Conservation (phyloP, 2,797 vertebrate species). For the Falco naumanni region DNA sequence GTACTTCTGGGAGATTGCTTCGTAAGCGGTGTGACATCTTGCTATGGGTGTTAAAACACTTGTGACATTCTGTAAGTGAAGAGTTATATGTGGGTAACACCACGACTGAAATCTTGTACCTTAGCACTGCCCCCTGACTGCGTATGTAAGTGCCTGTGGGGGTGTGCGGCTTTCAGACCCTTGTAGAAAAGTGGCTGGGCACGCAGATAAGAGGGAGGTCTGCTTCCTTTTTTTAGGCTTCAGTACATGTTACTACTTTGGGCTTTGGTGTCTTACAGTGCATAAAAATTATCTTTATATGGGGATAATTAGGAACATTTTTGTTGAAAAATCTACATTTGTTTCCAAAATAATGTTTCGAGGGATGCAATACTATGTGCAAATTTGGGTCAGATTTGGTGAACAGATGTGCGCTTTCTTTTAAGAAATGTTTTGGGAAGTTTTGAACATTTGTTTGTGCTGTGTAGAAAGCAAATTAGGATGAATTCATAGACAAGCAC, state of each 20-base stretch:
- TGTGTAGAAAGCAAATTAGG: neutral
- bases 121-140: neutral
- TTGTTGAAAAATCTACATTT: constrained; percentile 22
- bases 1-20: constrained; percentile 2
- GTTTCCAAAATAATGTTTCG: neutral
- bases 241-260: neutral
- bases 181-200: neutral
- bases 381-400: constrained; percentile 33
- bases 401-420: constrained; percentile 27
- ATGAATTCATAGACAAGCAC: neutral
- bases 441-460: neutral
- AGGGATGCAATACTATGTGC: neutral
- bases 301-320: constrained; percentile 6
- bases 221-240: neutral
- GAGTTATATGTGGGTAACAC: neutral
- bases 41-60: constrained; percentile 6
- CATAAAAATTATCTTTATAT: neutral
- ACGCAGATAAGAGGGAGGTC: neutral
- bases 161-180: neutral
- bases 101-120: neutral
- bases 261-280: neutral
- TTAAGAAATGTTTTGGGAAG: neutral
- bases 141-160: neutral
- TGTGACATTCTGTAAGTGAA: neutral
- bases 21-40: neutral